Evolutionary conservation across 2,113 vertebrate genomes (phyloP).

Genomic region (Pogonocichla stellata): DNA sequence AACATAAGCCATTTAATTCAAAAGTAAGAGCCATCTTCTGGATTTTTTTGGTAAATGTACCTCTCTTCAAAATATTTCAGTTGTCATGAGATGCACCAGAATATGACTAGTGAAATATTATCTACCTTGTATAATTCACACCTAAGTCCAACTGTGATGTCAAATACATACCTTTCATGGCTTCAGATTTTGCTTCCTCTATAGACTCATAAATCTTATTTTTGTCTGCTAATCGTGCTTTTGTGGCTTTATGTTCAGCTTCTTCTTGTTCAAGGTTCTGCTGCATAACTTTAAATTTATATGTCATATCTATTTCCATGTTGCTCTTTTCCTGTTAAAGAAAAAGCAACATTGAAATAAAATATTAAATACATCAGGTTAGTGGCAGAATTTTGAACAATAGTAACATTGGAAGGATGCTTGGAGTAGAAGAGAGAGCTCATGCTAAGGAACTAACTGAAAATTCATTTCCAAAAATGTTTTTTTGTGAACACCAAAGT

Average conservation of each 20-base stretch:
- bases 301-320: conserved; percentile 97
- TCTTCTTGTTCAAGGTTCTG: conserved; percentile 96
- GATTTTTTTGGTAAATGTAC: not conserved
- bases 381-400: not conserved
- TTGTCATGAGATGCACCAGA: not conserved
- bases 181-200: conserved; percentile 96
- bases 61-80: not conserved
- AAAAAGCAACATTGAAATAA: not conserved
- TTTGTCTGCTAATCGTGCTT: conserved; percentile 92
- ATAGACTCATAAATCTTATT: conserved; percentile 97
- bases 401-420: not conserved
- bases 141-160: not conserved
- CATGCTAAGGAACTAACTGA: not conserved
- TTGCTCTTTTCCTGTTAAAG: conserved; percentile 91
- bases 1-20: not conserved
- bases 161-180: conserved; percentile 88
- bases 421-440: not conserved
- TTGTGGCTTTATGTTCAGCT: conserved; percentile 92
- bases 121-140: not conserved
- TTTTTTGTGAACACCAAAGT: not conserved
- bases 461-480: not conserved
- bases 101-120: not conserved
- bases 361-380: not conserved
- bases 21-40: not conserved
- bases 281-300: conserved; percentile 95